Base-by-base conservation (phyloP, 2,888 invertebrate genomes). In the Oligia strigilis region DNA sequence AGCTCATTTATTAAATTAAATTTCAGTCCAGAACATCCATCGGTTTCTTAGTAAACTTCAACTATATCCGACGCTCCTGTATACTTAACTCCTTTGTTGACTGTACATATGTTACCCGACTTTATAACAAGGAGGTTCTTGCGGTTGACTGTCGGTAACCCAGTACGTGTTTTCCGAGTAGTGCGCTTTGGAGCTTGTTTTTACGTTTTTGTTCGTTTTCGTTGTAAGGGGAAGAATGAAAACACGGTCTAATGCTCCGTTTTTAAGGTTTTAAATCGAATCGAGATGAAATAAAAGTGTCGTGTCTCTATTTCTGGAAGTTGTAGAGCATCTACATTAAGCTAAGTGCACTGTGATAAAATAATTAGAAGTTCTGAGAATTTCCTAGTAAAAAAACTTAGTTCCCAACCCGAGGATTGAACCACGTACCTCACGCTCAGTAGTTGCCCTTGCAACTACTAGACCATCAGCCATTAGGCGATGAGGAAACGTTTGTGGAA, bases 41-140 rank as follows among this genome's bases (percentile, higher is more conserved):
- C n/a, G n/a, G n/a, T n/a, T n/a, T n/a, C n/a, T n/a, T n/a, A n/a
- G n/a, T n/a, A n/a, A n/a, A n/a, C n/a, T n/a, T n/a, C n/a, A n/a
- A n/a, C n/a, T n/a, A n/a, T n/a, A n/a, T n/a, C n/a, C n/a, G n/a
- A n/a, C n/a, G n/a, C n/a, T n/a, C n/a, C n/a, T n/a, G n/a, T n/a
- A n/a, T n/a, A n/a, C n/a, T n/a, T n/a, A n/a, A n/a, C n/a, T n/a
- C n/a, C n/a, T n/a, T n/a, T n/a, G n/a, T n/a, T n/a, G n/a, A n/a
- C n/a, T n/a, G n/a, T n/a, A 66, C 62, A 52, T 29, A 73, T 75
- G 72, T 72, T 81, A 49, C 13, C 62, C 40, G 23, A 62, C 72
- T 65, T 77, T 3, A 17, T 72, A 70, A 82, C 72, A 64, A 67
- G 58, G 52, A 67, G 66, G 58, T 58, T 14, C 19, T 46, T 40